These are phyloP conservation scores for Aplidium turbinatum DNA, from an alignment of 23 tunicate genomes.

Conservation along the genomic window DNA sequence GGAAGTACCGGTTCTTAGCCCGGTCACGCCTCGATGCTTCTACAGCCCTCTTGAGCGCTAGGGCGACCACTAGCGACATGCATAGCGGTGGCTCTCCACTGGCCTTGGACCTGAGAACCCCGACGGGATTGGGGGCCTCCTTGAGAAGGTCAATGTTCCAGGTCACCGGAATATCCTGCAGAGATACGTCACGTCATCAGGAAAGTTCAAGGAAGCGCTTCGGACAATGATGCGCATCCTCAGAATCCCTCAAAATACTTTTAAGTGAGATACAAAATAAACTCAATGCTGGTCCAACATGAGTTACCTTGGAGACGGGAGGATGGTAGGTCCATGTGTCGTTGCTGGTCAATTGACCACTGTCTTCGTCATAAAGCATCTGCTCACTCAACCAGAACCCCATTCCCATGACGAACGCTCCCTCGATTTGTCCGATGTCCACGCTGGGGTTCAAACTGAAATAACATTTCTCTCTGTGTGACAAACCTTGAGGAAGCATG, in stretches of 20 bases:
- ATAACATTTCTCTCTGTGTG: not conserved
- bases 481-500: not conserved
- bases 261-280: no score
- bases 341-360: conserved; percentile 51
- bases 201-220: no score
- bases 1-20: conserved; percentile 17
- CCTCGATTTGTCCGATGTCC: conserved; percentile 85
- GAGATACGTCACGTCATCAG: no score
- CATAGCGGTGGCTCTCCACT: conserved; percentile 82
- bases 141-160: conserved; percentile 71
- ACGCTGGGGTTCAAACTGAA: conserved; percentile 61
- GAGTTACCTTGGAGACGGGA: conserved; percentile 54
- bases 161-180: no score
- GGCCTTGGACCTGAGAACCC: conserved; percentile 68
- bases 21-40: conserved; percentile 41
- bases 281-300: no score
- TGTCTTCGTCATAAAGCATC: conserved; percentile 32
- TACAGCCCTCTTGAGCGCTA: conserved; percentile 57
- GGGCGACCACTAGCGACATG: conserved; percentile 43
- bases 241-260: no score
- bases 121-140: conserved; percentile 45
- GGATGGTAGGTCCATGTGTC: conserved; percentile 79
- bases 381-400: conserved; percentile 64
- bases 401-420: conserved; percentile 72
- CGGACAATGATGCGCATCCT: no score